Percentiles rank a stretch among this genome's conserved stretches.
Evolutionary conservation across 2,888 invertebrate species (phyloP).

Genomic region (Eupithecia subfuscata): DNA sequence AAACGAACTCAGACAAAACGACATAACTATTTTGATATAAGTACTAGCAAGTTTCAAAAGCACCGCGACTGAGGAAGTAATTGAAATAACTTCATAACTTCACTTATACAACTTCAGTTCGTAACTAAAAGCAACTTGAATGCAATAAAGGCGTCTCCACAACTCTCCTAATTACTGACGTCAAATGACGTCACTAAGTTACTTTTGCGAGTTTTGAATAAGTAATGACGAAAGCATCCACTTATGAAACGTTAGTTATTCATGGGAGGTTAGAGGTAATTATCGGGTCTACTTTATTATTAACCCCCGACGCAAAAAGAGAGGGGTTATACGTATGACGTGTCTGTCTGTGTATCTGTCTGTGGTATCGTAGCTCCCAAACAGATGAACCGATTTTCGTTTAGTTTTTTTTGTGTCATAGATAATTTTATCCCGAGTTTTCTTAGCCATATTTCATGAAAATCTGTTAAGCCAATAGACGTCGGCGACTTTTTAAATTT

Average conservation of each 20-base stretch:
- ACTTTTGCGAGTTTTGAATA: conserved; percentile 3
- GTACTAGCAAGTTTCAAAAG: background rate
- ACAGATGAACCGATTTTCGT: too few relatives aligned
- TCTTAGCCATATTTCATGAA: too few relatives aligned
- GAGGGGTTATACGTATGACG: too few relatives aligned
- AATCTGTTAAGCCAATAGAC: too few relatives aligned
- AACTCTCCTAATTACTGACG: conserved; percentile 22
- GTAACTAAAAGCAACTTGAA: conserved; percentile 6
- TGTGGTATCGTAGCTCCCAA: too few relatives aligned
- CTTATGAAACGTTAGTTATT: conserved; percentile 1
- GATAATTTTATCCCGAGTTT: too few relatives aligned
- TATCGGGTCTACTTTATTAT: background rate
- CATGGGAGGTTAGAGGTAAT: background rate
- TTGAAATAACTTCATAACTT: background rate
- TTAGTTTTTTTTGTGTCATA: too few relatives aligned
- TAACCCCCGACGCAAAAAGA: too few relatives aligned
- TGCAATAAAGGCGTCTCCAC: conserved; percentile 9
- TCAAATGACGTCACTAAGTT: background rate
- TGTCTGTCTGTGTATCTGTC: too few relatives aligned
- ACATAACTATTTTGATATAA: background rate
- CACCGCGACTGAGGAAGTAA: background rate
- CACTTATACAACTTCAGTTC: conserved; percentile 13
- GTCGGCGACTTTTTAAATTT: too few relatives aligned
- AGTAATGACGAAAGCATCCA: background rate
- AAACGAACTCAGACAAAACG: background rate